These are phyloP conservation scores for Pseudolycoriella hygida DNA, from an alignment of 2,888 invertebrate species.

Conservation along the genomic window DNA sequence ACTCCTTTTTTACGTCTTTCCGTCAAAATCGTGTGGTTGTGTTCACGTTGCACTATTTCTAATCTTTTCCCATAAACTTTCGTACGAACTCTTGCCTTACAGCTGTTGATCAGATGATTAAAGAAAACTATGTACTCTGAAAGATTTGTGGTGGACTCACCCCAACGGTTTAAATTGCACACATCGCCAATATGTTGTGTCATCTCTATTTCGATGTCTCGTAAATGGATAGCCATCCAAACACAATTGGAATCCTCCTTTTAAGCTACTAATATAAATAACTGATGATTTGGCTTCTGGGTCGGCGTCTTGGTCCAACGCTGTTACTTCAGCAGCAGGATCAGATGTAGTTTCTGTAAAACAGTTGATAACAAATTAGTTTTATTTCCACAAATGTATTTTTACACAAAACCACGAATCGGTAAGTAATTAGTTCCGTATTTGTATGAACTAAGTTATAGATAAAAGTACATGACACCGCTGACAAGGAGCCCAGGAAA, in stretches of 20 bases:
- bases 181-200: slow-evolving; percentile 24
- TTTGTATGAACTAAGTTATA: no score
- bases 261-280: slow-evolving; percentile 17
- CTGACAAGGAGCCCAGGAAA: no score
- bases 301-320: no score
- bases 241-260: slow-evolving; percentile 20
- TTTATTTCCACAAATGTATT: no score
- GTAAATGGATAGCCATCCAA: slow-evolving; percentile 21
- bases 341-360: no score
- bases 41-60: slow-evolving; percentile 6
- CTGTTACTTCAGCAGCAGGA: no score
- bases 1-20: slow-evolving; percentile 17
- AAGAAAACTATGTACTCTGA: no score
- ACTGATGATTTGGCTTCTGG: background rate
- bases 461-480: no score
- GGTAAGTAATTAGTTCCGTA: no score
- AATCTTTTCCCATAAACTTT: slow-evolving; percentile 5
- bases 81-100: slow-evolving; percentile 7
- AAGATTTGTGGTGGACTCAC: slow-evolving; percentile 12
- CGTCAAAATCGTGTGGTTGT: slow-evolving; percentile 6
- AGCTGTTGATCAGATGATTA: slow-evolving; percentile 2
- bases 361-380: no score
- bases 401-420: no score
- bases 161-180: slow-evolving; percentile 21
- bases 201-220: slow-evolving; percentile 18